Evolutionary conservation across 1,140 invertebrate species (phyloP).

Genomic region (Caenorhabditis latens): DNA sequence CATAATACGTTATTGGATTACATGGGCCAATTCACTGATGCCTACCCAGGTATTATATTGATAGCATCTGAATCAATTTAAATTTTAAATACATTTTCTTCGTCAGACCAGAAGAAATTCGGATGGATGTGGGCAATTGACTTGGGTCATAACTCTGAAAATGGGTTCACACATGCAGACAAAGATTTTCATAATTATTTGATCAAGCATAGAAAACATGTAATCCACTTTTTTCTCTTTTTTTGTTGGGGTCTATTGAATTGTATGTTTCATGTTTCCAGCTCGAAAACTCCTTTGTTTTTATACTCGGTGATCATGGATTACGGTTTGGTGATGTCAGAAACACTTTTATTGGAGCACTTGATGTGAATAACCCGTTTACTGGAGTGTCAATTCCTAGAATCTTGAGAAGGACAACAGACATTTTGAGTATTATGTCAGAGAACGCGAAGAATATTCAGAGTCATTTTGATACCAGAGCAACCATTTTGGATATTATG

Average conservation of each 20-base stretch:
- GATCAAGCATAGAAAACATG: constrained; percentile 27
- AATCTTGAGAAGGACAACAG: constrained; percentile 3
- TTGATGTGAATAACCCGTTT: constrained; percentile 62
- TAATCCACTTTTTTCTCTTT: background rate
- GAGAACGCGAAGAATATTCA: constrained; percentile 43
- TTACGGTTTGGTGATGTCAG: constrained; percentile 57
- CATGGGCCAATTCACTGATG: constrained; percentile 57
- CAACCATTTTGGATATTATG: constrained; percentile 55
- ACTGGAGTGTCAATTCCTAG: constrained; percentile 48
- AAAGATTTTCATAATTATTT: constrained; percentile 50
- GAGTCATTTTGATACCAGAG: constrained; percentile 48
- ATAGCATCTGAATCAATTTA: no score
- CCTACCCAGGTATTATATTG: constrained; percentile 39
- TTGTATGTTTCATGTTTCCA: background rate
- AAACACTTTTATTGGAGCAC: constrained; percentile 38
- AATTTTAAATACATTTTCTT: background rate
- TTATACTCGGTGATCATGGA: constrained; percentile 61
- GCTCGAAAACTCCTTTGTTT: constrained; percentile 62
- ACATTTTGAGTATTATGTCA: background rate
- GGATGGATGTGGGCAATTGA: constrained; percentile 56
- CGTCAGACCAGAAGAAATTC: constrained; percentile 55
- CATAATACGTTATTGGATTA: constrained; percentile 31
- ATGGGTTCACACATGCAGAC: constrained; percentile 57
- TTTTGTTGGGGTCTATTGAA: no score
- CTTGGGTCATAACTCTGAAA: constrained; percentile 47